Evolutionary conservation across 2,113 vertebrate genomes (phyloP).

Genomic region (Illadopsis cleaveri): DNA sequence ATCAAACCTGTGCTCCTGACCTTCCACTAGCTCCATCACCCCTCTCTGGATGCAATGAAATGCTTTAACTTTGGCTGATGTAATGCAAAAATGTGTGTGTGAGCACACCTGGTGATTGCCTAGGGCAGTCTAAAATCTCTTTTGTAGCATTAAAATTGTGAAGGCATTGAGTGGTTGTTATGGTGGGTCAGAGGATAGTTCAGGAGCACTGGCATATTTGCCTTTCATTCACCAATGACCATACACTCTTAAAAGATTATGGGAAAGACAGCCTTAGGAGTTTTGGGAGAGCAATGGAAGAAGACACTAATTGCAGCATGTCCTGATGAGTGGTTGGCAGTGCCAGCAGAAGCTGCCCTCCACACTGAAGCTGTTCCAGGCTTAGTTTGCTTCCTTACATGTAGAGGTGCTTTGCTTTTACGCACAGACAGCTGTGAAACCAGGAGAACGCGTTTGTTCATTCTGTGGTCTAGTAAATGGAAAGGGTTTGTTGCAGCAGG

Average conservation of each 20-base stretch:
- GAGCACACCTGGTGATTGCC: not conserved
- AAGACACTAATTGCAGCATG: rapidly evolving
- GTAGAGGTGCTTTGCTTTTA: not conserved
- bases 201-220: rapidly evolving
- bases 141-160: not conserved
- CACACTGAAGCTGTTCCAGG: not conserved
- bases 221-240: not conserved
- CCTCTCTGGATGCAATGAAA: not conserved
- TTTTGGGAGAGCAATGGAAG: not conserved
- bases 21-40: not conserved
- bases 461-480: not conserved
- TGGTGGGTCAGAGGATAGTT: not conserved
- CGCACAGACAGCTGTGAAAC: not conserved
- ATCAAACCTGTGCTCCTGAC: not conserved
- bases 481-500: not conserved
- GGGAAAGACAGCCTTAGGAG: not conserved
- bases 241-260: rapidly evolving
- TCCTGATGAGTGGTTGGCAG: not conserved
- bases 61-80: rapidly evolving
- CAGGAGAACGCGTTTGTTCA: not conserved
- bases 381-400: rapidly evolving
- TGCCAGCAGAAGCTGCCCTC: not conserved
- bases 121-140: not conserved
- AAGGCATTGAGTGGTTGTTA: rapidly evolving
- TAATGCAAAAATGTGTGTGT: not conserved